phyloP scores from a whole-genome alignment of 1,140 invertebrate genomes.

The Thaumatotibia leucotreta region DNA sequence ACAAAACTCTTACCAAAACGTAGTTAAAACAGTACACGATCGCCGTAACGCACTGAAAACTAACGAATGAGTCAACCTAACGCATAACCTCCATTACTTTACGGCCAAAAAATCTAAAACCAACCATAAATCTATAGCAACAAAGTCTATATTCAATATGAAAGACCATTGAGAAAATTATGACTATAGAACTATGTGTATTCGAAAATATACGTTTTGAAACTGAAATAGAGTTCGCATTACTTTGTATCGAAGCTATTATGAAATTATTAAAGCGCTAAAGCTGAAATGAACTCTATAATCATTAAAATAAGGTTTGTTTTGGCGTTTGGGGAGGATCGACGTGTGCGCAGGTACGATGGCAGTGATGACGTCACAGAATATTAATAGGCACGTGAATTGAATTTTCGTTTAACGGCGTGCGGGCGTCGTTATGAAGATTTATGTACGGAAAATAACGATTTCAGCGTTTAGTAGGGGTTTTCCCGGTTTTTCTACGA shows the following conservation, averaged over 20 bases:
- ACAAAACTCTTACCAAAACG: background rate
- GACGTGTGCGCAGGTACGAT: background rate
- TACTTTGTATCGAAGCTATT: background rate
- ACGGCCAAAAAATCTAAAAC: background rate
- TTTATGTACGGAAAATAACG: background rate
- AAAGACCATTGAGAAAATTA: background rate
- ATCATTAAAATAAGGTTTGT: background rate
- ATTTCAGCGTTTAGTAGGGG: background rate
- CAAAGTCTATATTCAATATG: background rate
- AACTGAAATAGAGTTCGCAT: background rate
- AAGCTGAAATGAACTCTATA: background rate
- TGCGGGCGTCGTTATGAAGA: background rate
- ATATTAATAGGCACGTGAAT: constrained; percentile 4
- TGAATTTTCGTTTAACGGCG: constrained; percentile 9
- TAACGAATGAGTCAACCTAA: constrained; percentile 7
- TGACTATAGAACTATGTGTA: background rate
- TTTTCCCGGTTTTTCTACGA: background rate
- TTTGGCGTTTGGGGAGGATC: background rate
- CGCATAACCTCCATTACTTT: background rate
- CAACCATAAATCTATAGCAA: background rate
- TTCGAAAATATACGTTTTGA: background rate
- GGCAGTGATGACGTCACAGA: background rate
- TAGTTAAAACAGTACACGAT: background rate
- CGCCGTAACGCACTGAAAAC: background rate
- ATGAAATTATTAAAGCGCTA: background rate